Evolutionary conservation across 1,140 invertebrate genomes (phyloP), one percentile per base, ranked within the genome.

Genomic region (Mycetomoellerius zeteki): DNA sequence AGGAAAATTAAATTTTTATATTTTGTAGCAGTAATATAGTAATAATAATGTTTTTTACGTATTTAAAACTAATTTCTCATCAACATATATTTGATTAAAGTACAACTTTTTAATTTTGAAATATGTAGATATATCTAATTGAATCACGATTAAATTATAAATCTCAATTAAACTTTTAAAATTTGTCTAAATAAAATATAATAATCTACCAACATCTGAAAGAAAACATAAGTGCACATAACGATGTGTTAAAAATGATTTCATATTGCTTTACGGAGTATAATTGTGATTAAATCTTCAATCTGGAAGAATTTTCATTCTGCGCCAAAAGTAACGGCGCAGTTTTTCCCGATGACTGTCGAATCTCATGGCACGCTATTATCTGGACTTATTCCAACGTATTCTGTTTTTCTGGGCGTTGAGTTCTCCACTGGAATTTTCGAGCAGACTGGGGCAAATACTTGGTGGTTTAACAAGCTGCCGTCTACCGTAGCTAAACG

Each of bases 381-480:
- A 52, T 72, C 52, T 78, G 73, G 87, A 86, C 47, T 37, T 19
- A 43, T 37, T 87, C 64, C 87, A 87, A 88, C 21, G 43, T 75
- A 75, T 60, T 76, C 56, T 43, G 52, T 69, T 86, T 62, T 87
- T 77, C 69, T 82, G 37, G 12, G 54, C 80, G 8, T 73, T 54
- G 54, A 60, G 56, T 77, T 60, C 69, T 75, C 67, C 27, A 24
- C 27, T 21, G 54, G 54, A 80, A 67, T 89, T 89, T 78, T 76
- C 85, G 47, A 87, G 65, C 64, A 75, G 54, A 14, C 52, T 24
- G 33, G 24, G 52, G 30, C 72, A 75, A 77, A 89, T 88, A 86
- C 88, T 78, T 82, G 71, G 62, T 69, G 81, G 58, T 90, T 89
- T 87, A 89, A 89, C 58, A 81, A 84, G 89, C 75, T 50, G 77